Evolutionary conservation across 2,888 invertebrate species (phyloP).

Genomic region (Andrena fulva): DNA sequence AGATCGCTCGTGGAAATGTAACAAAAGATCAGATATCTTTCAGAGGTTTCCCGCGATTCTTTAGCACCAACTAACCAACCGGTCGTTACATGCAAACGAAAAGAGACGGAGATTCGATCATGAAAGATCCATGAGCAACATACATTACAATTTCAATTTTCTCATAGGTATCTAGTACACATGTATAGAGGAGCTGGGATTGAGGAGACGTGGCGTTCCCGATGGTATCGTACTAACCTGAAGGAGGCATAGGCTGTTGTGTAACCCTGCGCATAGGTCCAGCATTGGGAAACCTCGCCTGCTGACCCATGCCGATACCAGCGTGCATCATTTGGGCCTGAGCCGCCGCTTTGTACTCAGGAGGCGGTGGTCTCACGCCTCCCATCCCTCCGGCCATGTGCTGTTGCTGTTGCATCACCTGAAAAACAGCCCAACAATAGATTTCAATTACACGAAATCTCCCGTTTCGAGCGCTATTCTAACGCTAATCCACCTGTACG

Average conservation of each 20-base stretch:
- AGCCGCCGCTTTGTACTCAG: constrained; percentile 91
- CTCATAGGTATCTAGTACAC: background rate
- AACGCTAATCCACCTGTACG: background rate
- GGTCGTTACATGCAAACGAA: background rate
- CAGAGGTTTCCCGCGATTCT: no score
- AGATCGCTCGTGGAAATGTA: background rate
- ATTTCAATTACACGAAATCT: constrained; percentile 25
- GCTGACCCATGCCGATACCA: constrained; percentile 83
- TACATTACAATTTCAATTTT: constrained; percentile 18
- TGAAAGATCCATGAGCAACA: background rate
- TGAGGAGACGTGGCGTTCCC: background rate
- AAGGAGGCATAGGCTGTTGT: constrained; percentile 90
- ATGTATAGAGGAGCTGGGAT: constrained; percentile 4
- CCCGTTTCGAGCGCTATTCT: background rate
- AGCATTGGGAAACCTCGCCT: constrained; percentile 85
- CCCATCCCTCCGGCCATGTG: constrained; percentile 84
- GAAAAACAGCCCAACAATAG: constrained; percentile 42
- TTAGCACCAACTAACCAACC: background rate
- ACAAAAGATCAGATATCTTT: background rate
- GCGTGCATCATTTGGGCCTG: constrained; percentile 87
- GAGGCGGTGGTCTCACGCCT: constrained; percentile 91
- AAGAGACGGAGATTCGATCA: background rate
- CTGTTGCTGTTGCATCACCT: constrained; percentile 85
- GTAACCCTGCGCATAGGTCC: constrained; percentile 88
- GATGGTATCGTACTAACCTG: constrained; percentile 85